Conservation (phyloP, 2,113 vertebrate species). For the Crypturellus undulatus region DNA sequence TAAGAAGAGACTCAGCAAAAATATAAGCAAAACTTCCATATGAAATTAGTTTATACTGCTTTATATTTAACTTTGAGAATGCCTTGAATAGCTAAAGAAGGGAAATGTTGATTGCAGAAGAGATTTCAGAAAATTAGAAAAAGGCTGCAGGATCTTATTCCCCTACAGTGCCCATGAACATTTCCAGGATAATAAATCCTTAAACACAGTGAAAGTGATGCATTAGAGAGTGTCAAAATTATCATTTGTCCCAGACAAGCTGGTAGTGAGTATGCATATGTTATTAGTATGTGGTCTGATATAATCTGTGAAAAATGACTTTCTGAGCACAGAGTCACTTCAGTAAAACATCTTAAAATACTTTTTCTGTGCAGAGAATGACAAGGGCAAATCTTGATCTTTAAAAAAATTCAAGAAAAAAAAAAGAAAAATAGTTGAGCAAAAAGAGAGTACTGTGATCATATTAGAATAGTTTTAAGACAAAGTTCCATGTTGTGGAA, state of each 20-base stretch:
- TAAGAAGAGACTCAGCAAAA: neutral
- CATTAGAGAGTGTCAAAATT: conserved; percentile 61
- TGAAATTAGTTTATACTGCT: neutral
- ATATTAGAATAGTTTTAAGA: neutral
- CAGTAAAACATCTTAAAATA: conserved; percentile 35
- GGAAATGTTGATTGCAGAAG: conserved; percentile 7
- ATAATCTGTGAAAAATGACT: conserved; percentile 49
- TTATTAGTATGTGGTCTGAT: conserved; percentile 54
- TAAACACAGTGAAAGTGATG: conserved; percentile 46
- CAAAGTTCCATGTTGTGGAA: neutral
- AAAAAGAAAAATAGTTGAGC: neutral
- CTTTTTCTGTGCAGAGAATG: neutral
- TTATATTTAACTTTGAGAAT: neutral
- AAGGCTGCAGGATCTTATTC: neutral
- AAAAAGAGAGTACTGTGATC: neutral
- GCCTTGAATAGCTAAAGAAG: neutral
- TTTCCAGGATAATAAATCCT: conserved; percentile 50
- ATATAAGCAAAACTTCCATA: neutral
- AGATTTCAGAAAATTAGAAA: conserved; percentile 30
- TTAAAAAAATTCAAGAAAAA: neutral
- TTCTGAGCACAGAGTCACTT: neutral
- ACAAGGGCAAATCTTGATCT: neutral
- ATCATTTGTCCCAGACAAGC: conserved; percentile 66
- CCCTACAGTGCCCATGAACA: neutral
- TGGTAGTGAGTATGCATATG: conserved; percentile 54